A percentile compares a stretch with the other conserved stretches of the same genome.
phyloP scores from a whole-genome alignment of 2,113 vertebrate genomes.

The Chaetorhynchus papuensis region DNA sequence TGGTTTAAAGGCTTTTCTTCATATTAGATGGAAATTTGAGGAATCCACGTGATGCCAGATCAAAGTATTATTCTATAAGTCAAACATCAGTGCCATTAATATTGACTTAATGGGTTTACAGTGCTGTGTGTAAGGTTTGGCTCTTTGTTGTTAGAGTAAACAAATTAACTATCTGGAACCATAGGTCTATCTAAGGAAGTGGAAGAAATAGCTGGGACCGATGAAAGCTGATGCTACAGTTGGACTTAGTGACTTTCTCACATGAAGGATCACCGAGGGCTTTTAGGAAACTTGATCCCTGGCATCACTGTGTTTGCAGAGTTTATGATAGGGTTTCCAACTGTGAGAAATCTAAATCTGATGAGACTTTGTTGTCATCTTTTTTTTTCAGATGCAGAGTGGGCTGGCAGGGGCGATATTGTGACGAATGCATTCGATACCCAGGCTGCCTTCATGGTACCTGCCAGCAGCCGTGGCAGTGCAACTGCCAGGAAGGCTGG shows the following conservation, averaged over 20 bases:
- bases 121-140: neutral
- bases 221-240: neutral
- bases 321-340: neutral
- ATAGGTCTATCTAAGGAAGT: neutral
- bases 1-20: neutral
- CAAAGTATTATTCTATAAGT: neutral
- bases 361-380: neutral
- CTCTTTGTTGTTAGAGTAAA: constrained; percentile 14
- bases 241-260: constrained; percentile 28
- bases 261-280: constrained; percentile 12
- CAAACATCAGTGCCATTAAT: constrained; percentile 6
- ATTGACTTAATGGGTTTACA: neutral
- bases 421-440: constrained; percentile 96
- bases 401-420: constrained; percentile 96
- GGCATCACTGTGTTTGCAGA: neutral
- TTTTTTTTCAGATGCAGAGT: constrained; percentile 86
- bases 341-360: constrained; percentile 20
- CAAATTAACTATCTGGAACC: constrained; percentile 16
- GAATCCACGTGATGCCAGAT: neutral
- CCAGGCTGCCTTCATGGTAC: constrained; percentile 97
- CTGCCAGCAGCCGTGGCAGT: constrained; percentile 98
- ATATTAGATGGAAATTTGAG: neutral
- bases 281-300: constrained; percentile 28
- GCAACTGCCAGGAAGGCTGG: constrained; percentile 98
- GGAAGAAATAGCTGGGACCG: neutral